phyloP scores from a whole-genome alignment of 1,140 invertebrate genomes.

The Sinella curviseta region DNA sequence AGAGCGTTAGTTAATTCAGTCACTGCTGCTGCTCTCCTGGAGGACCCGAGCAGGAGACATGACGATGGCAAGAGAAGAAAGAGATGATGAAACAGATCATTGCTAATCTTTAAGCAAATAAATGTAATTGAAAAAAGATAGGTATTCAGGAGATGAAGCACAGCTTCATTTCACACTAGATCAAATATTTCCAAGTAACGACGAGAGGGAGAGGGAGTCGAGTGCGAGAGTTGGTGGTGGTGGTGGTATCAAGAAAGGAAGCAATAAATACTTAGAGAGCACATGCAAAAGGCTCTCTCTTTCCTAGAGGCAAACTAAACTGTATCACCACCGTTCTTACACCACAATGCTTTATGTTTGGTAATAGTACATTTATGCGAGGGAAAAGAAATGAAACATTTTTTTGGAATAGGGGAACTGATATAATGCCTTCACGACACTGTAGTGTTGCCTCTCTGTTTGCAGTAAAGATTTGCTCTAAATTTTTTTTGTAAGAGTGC shows the following conservation, averaged over 20 bases:
- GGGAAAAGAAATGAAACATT: not conserved
- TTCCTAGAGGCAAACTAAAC: not conserved
- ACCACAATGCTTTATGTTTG: too few species aligned
- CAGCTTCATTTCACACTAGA: not conserved
- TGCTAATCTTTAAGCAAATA: conserved; percentile 20
- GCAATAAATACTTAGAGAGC: too few species aligned
- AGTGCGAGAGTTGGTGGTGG: not conserved
- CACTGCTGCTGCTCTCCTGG: too few species aligned
- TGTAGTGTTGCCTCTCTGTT: not conserved
- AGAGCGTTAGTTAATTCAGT: too few species aligned
- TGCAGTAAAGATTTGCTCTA: conserved; percentile 3
- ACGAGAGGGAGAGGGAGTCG: too few species aligned
- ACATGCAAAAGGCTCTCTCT: too few species aligned
- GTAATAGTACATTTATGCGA: too few species aligned
- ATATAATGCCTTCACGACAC: too few species aligned
- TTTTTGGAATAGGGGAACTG: not conserved
- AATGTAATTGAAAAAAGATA: conserved; percentile 25
- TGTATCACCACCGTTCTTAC: too few species aligned
- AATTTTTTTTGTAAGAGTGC: conserved; percentile 5
- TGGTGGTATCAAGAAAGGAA: too few species aligned
- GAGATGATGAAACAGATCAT: conserved; percentile 16
- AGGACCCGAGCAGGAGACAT: too few species aligned
- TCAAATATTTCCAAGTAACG: not conserved
- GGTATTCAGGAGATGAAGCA: not conserved
- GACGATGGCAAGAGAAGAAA: too few species aligned